A percentile compares a stretch with the other conserved stretches of the same genome.
Evolutionary conservation across 2,113 vertebrate genomes (phyloP).

Genomic region (Amblyopsis rosae): DNA sequence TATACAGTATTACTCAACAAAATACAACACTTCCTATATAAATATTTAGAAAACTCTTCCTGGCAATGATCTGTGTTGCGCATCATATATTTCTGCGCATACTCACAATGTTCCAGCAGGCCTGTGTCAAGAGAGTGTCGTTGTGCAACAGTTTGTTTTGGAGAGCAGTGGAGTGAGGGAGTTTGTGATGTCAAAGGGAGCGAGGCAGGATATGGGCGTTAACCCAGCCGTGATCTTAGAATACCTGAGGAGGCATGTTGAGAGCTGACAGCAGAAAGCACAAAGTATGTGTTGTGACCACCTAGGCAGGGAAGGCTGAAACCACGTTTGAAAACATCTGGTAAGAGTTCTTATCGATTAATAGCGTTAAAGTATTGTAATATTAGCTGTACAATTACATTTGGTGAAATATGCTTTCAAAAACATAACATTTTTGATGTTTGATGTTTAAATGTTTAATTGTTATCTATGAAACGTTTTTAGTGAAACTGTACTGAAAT

Average conservation of each 20-base stretch:
- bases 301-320: too few relatives aligned
- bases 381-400: too few relatives aligned
- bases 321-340: too few relatives aligned
- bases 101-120: background rate
- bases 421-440: too few relatives aligned
- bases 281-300: slow-evolving; percentile 21
- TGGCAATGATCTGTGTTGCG: background rate
- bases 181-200: slow-evolving; percentile 56
- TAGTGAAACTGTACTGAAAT: background rate
- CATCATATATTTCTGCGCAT: slow-evolving; percentile 24
- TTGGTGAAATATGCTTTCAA: too few relatives aligned
- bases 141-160: slow-evolving; percentile 7
- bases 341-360: too few relatives aligned
- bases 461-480: too few relatives aligned
- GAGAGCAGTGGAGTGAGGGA: slow-evolving; percentile 69
- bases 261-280: slow-evolving; percentile 58
- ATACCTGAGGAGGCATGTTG: slow-evolving; percentile 74
- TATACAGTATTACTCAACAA: too few relatives aligned
- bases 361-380: too few relatives aligned
- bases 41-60: background rate
- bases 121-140: slow-evolving; percentile 39
- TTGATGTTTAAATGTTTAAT: background rate
- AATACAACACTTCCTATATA: too few relatives aligned
- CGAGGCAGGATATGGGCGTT: slow-evolving; percentile 61
- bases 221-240: slow-evolving; percentile 36